Evolutionary conservation across 2,113 vertebrate genomes (phyloP).

Genomic region (Thamnophis sirtalis): DNA sequence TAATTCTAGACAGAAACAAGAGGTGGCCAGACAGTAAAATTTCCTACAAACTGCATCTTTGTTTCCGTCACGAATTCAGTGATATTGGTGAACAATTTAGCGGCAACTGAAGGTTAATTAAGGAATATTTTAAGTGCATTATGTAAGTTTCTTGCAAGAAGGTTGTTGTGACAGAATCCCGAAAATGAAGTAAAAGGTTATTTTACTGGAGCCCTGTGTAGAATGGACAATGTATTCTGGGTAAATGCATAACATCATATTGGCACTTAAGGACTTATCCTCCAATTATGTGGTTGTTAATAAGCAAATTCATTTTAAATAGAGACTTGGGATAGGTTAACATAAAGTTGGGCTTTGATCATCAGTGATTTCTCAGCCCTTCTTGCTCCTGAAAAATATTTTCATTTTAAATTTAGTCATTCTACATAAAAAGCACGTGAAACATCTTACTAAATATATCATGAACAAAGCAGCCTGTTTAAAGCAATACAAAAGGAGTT

Average conservation of each 20-base stretch:
- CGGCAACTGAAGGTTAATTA: slow-evolving; percentile 18
- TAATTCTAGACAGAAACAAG: neutral
- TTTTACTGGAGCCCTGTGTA: neutral
- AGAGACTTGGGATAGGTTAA: neutral
- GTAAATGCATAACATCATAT: neutral
- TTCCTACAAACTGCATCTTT: neutral
- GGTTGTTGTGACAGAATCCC: slow-evolving; percentile 10
- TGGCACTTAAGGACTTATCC: neutral
- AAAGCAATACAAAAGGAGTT: neutral
- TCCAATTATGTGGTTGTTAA: neutral
- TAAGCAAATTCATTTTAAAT: neutral
- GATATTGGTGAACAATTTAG: slow-evolving; percentile 18
- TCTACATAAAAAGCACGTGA: neutral
- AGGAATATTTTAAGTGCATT: slow-evolving; percentile 21
- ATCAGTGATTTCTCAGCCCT: neutral
- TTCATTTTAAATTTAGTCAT: neutral
- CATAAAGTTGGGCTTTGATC: neutral
- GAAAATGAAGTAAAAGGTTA: slow-evolving; percentile 10
- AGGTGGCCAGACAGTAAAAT: no score
- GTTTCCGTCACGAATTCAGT: neutral
- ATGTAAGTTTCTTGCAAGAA: slow-evolving; percentile 5
- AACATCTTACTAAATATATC: neutral
- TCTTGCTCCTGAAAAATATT: neutral
- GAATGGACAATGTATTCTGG: neutral
- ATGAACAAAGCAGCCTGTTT: neutral